These are phyloP conservation scores for Cyprinodon brontotheroides DNA, from an alignment of 2,113 vertebrate genomes.

Conservation along the genomic window DNA sequence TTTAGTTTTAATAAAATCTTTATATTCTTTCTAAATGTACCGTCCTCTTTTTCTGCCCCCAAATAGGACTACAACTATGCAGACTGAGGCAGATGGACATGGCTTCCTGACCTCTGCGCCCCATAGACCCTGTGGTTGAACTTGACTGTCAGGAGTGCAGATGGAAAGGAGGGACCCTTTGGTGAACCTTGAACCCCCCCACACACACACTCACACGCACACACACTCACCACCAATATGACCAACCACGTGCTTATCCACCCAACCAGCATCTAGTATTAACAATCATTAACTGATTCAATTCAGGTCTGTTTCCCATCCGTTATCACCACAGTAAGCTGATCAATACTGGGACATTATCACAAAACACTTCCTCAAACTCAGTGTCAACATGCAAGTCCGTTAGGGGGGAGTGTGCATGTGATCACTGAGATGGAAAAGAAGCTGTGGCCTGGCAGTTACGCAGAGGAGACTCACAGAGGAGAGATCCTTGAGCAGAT, in stretches of 20 bases:
- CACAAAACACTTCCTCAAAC: conserved; percentile 75
- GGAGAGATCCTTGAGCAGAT: conserved; percentile 63
- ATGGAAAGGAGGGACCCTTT: conserved; percentile 73
- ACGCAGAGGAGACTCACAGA: conserved; percentile 53
- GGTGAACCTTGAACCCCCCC: conserved; percentile 66
- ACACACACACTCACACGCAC: conserved; percentile 28
- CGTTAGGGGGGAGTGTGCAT: conserved; percentile 37
- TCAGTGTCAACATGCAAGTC: conserved; percentile 70
- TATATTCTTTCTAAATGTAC: conserved; percentile 47
- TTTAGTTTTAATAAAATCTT: conserved; percentile 11
- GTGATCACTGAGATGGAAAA: conserved; percentile 71
- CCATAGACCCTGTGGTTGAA: conserved; percentile 78
- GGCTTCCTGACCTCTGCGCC: conserved; percentile 73
- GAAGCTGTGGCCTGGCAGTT: conserved; percentile 44
- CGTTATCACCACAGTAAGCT: conserved; percentile 72
- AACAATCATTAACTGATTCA: conserved; percentile 66
- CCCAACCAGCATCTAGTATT: conserved; percentile 36
- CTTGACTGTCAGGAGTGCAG: conserved; percentile 80
- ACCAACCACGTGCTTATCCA: conserved; percentile 38
- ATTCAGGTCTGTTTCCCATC: conserved; percentile 65
- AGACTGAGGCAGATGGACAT: conserved; percentile 81
- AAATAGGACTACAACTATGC: conserved; percentile 63
- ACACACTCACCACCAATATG: background rate
- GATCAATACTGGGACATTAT: conserved; percentile 77
- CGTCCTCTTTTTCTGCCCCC: conserved; percentile 45